phyloP scores from a whole-genome alignment of 2,797 vertebrate genomes.

The Dipus sagitta region DNA sequence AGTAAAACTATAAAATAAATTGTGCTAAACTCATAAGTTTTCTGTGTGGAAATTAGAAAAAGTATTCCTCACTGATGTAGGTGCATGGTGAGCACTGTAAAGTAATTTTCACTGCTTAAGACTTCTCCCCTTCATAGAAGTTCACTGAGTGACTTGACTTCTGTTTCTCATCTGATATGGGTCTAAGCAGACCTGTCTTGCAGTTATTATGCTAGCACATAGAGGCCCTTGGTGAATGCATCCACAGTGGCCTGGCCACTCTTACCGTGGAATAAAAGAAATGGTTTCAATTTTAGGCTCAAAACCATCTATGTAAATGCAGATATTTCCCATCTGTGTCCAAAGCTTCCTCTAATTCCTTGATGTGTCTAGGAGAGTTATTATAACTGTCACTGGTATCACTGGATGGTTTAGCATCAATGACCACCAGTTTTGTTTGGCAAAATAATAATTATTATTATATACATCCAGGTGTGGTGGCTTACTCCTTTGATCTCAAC shows the following conservation, averaged over 20 bases:
- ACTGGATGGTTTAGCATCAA: neutral
- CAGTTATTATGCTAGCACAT: neutral
- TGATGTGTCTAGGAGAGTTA: neutral
- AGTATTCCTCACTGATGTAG: neutral
- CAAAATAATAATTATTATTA: neutral
- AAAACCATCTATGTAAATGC: neutral
- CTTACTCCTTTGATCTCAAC: no score
- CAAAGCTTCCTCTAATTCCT: neutral
- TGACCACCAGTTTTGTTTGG: neutral
- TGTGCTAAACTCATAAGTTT: neutral
- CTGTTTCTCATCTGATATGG: neutral
- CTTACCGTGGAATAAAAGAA: neutral
- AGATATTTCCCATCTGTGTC: neutral
- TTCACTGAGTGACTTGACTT: neutral
- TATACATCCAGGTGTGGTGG: no score
- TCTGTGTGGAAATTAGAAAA: neutral
- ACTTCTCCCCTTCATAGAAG: neutral
- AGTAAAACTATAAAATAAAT: constrained; percentile 21
- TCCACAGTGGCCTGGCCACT: neutral
- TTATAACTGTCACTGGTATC: neutral
- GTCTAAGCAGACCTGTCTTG: neutral
- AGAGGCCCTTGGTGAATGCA: neutral
- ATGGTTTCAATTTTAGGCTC: neutral
- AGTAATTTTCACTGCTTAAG: neutral
- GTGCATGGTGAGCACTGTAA: neutral